Evolutionary conservation across 2,888 invertebrate genomes (phyloP), one percentile per base, ranked within the genome.

Genomic region (Hesperia comma): DNA sequence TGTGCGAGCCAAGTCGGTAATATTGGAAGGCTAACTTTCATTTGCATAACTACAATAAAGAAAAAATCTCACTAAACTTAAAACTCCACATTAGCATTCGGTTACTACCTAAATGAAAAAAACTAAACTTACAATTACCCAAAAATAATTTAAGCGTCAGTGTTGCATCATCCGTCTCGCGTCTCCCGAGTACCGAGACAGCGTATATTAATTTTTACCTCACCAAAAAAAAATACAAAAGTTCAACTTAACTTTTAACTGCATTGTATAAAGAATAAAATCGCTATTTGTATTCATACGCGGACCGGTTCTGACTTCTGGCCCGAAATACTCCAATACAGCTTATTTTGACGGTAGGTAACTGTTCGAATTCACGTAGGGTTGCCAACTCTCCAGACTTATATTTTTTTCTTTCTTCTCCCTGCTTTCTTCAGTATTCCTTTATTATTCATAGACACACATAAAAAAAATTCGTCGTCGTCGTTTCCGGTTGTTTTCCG

Each of bases 221-320:
- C 43, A 17, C 17, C 6, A 46, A 37, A 33, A 46, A 46, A 46
- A 46, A 17, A 17, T 46, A 46, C 43, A 46, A 46, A 46, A 46
- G 43, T n/a, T n/a, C n/a, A n/a, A n/a, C n/a, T n/a, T n/a, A n/a
- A n/a, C 10, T 2, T 46, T 46, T 46, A 46, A 46, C 43, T 46
- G 17, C 15, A 46, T 46, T 17, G 15, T 7, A 6, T 17, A 17
- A 15, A 46, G 43, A 7, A 46, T 17, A 46, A 46, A 46, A 46
- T 17, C 10, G 17, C 10, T 0, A 46, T 46, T 46, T 17, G 15
- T 17, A 17, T 7, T 17, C 43, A 2, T 12, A 17, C 15, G 43
- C 43, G 17, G 17, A 46, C 17, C 43, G 43, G 43, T 46, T 17
- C 43, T 17, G 43, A 7, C 17, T 46, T 17, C 43, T 17, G 43